Percentiles rank a stretch among this genome's conserved stretches.
phyloP scores from a whole-genome alignment of 2,113 vertebrate genomes.

The Recurvirostra avosetta region DNA sequence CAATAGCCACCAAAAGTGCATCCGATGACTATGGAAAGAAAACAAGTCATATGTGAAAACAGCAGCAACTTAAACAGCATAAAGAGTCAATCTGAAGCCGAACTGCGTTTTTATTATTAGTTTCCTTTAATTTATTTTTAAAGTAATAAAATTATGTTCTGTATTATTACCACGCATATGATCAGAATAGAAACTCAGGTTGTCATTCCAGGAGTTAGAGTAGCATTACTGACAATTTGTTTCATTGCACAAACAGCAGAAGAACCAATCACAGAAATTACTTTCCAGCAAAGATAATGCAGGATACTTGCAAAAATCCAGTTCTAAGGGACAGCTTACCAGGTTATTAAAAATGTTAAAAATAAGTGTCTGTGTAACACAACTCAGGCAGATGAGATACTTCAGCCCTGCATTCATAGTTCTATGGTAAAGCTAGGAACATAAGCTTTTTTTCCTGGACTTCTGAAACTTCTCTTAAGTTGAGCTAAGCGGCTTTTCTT shows the following conservation, averaged over 20 bases:
- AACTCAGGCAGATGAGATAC: not conserved
- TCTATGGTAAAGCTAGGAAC: not conserved
- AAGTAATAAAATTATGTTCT: not conserved
- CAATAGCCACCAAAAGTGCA: conserved; percentile 95
- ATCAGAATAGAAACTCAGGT: not conserved
- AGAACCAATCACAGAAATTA: not conserved
- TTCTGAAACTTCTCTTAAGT: not conserved
- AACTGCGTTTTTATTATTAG: not conserved
- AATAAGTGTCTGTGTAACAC: not conserved
- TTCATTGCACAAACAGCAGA: not conserved
- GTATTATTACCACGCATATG: not conserved
- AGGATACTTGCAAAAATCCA: not conserved
- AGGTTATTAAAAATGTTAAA: not conserved
- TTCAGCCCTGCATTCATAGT: fast-evolving
- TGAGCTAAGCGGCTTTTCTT: not conserved
- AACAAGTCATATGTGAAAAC: conserved; percentile 29
- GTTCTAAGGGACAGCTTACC: not conserved
- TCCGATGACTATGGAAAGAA: conserved; percentile 85
- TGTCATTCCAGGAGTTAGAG: not conserved
- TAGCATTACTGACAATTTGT: not conserved
- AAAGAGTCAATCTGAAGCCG: not conserved
- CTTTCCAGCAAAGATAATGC: not conserved
- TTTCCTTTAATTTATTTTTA: not conserved
- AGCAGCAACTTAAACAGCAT: not conserved
- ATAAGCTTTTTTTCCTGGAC: not conserved